Base-by-base conservation (phyloP, 92 coral and sea anemone species). In the Epizoanthus scotinus region DNA sequence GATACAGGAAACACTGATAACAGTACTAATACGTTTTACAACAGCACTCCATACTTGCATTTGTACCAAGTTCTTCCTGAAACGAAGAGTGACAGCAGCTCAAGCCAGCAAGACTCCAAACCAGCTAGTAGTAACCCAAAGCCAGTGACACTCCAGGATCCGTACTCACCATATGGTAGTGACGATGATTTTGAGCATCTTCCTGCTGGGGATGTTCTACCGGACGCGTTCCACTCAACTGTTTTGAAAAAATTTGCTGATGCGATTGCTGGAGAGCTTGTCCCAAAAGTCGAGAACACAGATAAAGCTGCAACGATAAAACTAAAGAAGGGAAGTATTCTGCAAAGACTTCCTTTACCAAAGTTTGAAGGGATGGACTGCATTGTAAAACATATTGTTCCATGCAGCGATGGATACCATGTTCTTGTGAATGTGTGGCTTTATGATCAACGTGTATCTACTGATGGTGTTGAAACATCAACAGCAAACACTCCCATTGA, bases 221-320 rank as follows among this genome's bases (percentile, higher is more conserved):
- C 90, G 1, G 91, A 84, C 61, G 59, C 88, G 1, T 87, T 90
- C 21, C 97, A 87, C 38, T 90, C 97, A 1, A 87, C 93, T n/a
- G 89, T 92, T 42, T 74, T 96, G 26, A 91, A 96, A 60, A 89
- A 93, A 70, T 86, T 91, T 70, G 97, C 98, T 1, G 96, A 87
- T 47, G 95, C 98, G 56, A 93, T 93, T 26, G 82, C 86, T 74
- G 93, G 90, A 5, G 83, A 81, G 10, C 58, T 81, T 12, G 79
- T 71, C 29, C 31, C 69, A n/a, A 83, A 79, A 53, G 82, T 67
- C 27, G 90, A 82, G 36, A 82, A 87, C 60, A 28, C 63, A 5
- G 70, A 63, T 15, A 87, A 87, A 71, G 78, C 52, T 10, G 63
- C 74, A 65, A 86, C 77, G 19, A 83, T 57, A 29, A 5, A 53